These are phyloP conservation scores for Peucedramus taeniatus DNA, from an alignment of 2,113 vertebrate species.

Conservation along the genomic window DNA sequence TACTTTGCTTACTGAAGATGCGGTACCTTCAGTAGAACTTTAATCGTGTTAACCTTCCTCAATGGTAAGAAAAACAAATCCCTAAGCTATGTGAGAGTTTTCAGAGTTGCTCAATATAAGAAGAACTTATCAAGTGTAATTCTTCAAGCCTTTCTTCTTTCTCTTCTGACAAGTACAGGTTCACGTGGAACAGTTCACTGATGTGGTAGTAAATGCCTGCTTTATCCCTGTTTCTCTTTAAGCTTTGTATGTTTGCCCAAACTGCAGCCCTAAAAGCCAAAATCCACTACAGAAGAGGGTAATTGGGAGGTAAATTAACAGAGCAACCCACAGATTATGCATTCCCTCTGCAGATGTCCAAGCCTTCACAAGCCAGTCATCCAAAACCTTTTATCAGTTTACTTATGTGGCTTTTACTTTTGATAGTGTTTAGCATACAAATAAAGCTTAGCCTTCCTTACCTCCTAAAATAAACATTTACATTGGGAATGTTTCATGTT, in stretches of 20 bases:
- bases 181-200: rapidly evolving
- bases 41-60: background rate
- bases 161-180: rapidly evolving
- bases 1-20: background rate
- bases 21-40: background rate
- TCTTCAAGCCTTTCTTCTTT: background rate
- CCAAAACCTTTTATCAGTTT: background rate
- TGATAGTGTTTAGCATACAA: background rate
- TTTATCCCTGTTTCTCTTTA: background rate
- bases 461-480: background rate
- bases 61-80: background rate
- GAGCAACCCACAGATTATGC: rapidly evolving
- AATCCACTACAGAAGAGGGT: background rate
- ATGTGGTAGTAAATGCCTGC: background rate
- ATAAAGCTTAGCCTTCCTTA: background rate
- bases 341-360: background rate
- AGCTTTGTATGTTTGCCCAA: background rate
- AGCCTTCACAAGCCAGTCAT: background rate
- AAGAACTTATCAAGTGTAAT: rapidly evolving
- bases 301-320: background rate
- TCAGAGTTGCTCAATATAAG: background rate
- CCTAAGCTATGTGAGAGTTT: background rate
- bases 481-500: background rate
- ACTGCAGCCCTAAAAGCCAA: background rate
- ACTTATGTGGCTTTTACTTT: background rate